Evolutionary conservation across 1,140 invertebrate species (phyloP), one percentile per base, ranked within the genome.

Genomic region (Ceratina calcarata): DNA sequence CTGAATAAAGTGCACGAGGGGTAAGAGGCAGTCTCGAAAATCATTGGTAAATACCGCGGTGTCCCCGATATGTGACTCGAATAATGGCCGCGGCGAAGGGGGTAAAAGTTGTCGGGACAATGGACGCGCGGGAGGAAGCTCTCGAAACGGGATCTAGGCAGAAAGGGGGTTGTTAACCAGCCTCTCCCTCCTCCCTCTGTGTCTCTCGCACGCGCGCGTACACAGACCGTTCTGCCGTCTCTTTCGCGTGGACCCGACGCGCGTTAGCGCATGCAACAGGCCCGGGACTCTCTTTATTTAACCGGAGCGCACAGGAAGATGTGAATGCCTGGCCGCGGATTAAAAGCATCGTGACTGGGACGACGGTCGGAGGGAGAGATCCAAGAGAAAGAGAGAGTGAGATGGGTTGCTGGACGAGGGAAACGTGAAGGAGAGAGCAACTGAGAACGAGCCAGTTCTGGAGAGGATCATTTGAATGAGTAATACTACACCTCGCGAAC

Each of bases 391-490:
- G 53, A 18, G 22, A n/a, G 66, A 67, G 62, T 57, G 37, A 78
- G 79, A 74, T 73, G 18, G 69, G 27, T 60, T 60, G 45, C 66
- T 67, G 80, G 62, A 83, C 76, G 81, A 76, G 45, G 73, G 67
- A 67, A 71, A 90, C 69, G 78, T 77, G 75, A 69, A 71, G 55
- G 32, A 61, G 27, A 58, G 66, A 73, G 69, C n/a, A 65, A 68
- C 53, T 24, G 77, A 74, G 70, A 72, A 24, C 18, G 57, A 66
- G 72, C 70, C 80, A 74, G 79, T 75, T 61, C 55, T 71, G 82
- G 87, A 90, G 90, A 92, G 90, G 88, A 93, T 92, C 90, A 92
- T 93, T 93, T 93, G 92, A 93, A 93, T 93, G 92, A 93, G 92
- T 92, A 93, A 93, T 93, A 92, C 92, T 93, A 93, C 92, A 93